These are phyloP conservation scores for Nymphalis io DNA, from an alignment of 1,140 invertebrate species.

Conservation along the genomic window DNA sequence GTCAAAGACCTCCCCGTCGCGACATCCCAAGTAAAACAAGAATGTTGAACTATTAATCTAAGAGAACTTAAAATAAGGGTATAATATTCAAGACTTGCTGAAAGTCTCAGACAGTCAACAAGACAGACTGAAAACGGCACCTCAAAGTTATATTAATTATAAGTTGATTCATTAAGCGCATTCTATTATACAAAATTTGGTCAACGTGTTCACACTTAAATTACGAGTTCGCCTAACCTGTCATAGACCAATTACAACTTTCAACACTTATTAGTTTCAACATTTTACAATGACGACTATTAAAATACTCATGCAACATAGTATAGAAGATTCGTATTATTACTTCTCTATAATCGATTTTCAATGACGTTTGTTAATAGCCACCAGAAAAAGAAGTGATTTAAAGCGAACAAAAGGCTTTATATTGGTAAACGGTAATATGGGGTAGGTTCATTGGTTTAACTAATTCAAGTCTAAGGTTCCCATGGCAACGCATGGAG, in stretches of 20 bases:
- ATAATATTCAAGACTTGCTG: constrained; percentile 19
- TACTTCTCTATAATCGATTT: neutral
- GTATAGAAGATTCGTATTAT: too few relatives aligned
- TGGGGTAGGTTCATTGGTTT: constrained; percentile 42
- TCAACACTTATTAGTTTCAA: neutral
- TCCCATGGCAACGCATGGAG: constrained; percentile 57
- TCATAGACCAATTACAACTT: constrained; percentile 8
- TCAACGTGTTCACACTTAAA: constrained; percentile 4
- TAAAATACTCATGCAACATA: neutral
- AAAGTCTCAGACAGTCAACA: constrained; percentile 17
- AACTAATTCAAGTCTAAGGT: constrained; percentile 64
- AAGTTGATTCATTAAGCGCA: constrained; percentile 55
- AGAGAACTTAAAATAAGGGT: constrained; percentile 63
- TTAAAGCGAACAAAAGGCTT: neutral
- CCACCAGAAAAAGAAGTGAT: neutral
- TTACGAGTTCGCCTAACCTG: constrained; percentile 1
- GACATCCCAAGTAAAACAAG: constrained; percentile 72
- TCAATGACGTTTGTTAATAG: neutral
- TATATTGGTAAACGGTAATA: constrained; percentile 12
- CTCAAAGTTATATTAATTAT: constrained; percentile 52
- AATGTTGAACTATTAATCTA: constrained; percentile 68
- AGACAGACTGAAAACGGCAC: constrained; percentile 7
- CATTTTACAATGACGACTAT: neutral
- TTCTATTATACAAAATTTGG: constrained; percentile 40
- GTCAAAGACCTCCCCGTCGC: constrained; percentile 70